phyloP scores from a whole-genome alignment of 2,888 invertebrate species.

The Sinodicranocentrus sp. region DNA sequence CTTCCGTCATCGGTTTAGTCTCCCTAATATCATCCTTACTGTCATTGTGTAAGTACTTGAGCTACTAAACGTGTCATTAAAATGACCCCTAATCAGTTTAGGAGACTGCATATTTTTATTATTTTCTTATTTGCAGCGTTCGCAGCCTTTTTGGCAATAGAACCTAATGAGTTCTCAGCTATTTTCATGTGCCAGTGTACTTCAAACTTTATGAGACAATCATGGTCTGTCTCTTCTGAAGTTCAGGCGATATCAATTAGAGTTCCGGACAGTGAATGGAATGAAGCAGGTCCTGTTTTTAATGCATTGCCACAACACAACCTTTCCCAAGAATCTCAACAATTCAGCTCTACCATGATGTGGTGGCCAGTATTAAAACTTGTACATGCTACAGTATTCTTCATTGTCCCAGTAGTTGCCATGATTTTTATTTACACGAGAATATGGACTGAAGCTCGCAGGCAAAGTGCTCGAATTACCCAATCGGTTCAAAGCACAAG shows the following conservation, averaged over 20 bases:
- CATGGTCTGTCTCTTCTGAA: slow-evolving; percentile 5
- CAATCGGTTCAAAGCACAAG: slow-evolving; percentile 68
- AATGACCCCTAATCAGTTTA: no score
- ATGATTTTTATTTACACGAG: slow-evolving; percentile 71
- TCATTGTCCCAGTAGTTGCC: slow-evolving; percentile 67
- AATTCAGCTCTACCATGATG: background rate
- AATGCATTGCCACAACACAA: background rate
- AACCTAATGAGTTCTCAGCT: slow-evolving; percentile 25
- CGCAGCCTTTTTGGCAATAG: slow-evolving; percentile 12
- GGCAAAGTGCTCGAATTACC: slow-evolving; percentile 64
- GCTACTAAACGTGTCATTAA: no score
- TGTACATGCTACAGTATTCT: slow-evolving; percentile 64
- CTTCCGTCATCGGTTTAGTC: slow-evolving; percentile 52
- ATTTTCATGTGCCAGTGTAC: slow-evolving; percentile 12
- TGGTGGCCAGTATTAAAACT: slow-evolving; percentile 72
- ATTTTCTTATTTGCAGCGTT: slow-evolving; percentile 25
- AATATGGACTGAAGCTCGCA: slow-evolving; percentile 71
- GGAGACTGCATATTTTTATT: background rate
- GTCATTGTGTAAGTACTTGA: slow-evolving; percentile 72
- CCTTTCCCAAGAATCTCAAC: slow-evolving; percentile 20
- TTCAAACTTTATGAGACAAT: background rate
- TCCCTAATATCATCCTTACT: slow-evolving; percentile 56
- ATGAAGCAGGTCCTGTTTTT: background rate
- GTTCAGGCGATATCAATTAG: slow-evolving; percentile 1
- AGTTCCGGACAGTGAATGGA: background rate